Evolutionary conservation across 53 echinoderm and acorn worm genomes (phyloP).

Genomic region (Echinarachnius parma): DNA sequence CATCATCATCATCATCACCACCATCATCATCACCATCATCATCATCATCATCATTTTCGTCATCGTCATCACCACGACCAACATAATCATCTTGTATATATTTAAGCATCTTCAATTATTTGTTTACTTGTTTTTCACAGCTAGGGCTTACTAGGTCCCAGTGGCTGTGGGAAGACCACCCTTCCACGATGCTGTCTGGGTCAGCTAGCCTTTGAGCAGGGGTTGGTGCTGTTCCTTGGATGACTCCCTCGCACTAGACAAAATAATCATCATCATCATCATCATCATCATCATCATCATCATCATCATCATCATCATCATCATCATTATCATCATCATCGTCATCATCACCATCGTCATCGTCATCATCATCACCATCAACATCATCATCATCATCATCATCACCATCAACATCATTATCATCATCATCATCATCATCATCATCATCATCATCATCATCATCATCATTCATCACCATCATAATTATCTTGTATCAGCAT

Average conservation of each 20-base stretch:
- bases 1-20: no score
- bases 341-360: constrained; percentile 20
- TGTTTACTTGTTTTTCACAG: constrained; percentile 41
- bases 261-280: no score
- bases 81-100: no score
- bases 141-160: constrained; percentile 93
- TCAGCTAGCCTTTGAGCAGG: constrained; percentile 64
- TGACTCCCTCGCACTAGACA: constrained; percentile 73
- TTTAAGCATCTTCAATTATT: no score
- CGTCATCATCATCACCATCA: constrained; percentile 23
- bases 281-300: constrained; percentile 2
- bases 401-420: not conserved
- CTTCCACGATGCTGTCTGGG: constrained; percentile 88
- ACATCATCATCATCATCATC: not conserved
- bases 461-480: no score
- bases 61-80: no score
- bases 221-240: constrained; percentile 67
- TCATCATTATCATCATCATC: constrained; percentile 32
- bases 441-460: not conserved
- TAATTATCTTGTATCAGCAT: not conserved
- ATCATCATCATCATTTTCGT: no score
- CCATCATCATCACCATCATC: no score
- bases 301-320: constrained; percentile 36
- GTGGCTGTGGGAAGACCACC: constrained; percentile 99
- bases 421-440: not conserved